These are phyloP conservation scores for Peromyscus melanophrys DNA, from an alignment of 2,797 vertebrate species.

Conservation along the genomic window DNA sequence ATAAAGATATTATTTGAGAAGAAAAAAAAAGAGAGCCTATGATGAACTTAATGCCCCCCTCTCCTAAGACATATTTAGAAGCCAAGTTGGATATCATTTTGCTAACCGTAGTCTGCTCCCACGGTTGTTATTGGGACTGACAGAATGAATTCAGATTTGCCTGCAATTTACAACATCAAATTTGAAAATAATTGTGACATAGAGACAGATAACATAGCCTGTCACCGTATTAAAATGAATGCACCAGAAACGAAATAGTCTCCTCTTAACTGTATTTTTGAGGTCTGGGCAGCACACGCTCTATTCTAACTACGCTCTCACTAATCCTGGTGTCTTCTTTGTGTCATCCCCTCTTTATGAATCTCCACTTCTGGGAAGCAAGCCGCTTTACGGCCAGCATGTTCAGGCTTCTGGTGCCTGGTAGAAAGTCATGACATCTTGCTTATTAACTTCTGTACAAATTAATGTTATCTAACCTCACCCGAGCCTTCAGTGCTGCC, in stretches of 20 bases:
- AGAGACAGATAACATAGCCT: slow-evolving; percentile 4
- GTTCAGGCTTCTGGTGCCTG: slow-evolving; percentile 41
- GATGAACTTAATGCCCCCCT: background rate
- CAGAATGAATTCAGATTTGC: slow-evolving; percentile 33
- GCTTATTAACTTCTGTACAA: slow-evolving; percentile 73
- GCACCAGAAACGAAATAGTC: background rate
- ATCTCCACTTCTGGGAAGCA: slow-evolving; percentile 52
- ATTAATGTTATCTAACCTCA: slow-evolving; percentile 71
- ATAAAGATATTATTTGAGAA: background rate
- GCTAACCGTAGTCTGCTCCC: background rate
- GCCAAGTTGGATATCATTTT: background rate
- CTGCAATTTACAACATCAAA: slow-evolving; percentile 3
- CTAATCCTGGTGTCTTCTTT: background rate
- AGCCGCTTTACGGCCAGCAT: slow-evolving; percentile 29
- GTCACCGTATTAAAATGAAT: background rate
- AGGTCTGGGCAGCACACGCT: background rate
- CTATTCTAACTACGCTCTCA: background rate
- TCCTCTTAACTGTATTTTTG: background rate
- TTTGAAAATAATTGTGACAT: slow-evolving; percentile 39
- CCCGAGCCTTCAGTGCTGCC: slow-evolving; percentile 48
- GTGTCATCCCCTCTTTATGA: background rate
- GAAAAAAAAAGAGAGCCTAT: background rate
- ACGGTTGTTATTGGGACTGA: background rate
- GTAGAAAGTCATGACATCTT: slow-evolving; percentile 69
- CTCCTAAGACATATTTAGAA: background rate